phyloP scores from a whole-genome alignment of 2,888 invertebrate genomes.

The Halictus ligatus region DNA sequence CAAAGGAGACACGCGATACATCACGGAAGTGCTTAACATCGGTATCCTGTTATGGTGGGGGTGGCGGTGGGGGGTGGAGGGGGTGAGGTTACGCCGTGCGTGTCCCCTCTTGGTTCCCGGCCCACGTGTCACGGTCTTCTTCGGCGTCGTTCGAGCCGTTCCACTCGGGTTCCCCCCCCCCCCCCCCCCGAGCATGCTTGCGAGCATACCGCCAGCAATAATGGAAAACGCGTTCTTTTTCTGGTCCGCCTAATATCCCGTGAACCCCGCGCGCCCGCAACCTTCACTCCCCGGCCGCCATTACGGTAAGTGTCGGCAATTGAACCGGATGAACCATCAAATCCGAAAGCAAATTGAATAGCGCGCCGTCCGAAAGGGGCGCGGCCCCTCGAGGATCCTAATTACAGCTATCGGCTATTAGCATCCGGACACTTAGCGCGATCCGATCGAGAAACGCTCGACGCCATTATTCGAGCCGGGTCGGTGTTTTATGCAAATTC shows the following conservation, averaged over 20 bases:
- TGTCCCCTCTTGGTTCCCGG: constrained; percentile 48
- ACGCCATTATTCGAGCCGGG: neutral
- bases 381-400: constrained; percentile 4
- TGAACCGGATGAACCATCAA: constrained; percentile 38
- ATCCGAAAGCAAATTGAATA: constrained; percentile 58
- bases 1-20: constrained; percentile 52
- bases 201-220: constrained; percentile 54
- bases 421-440: neutral
- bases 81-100: constrained; percentile 26
- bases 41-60: constrained; percentile 57
- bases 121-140: constrained; percentile 65
- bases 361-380: neutral
- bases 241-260: constrained; percentile 36
- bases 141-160: constrained; percentile 41
- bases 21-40: constrained; percentile 56
- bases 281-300: constrained; percentile 9
- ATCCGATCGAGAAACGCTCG: neutral
- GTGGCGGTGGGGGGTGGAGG: no score
- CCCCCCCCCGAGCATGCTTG: constrained; percentile 36
- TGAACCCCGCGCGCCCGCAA: neutral
- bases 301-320: constrained; percentile 50
- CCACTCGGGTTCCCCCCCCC: constrained; percentile 23
- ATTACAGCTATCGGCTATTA: constrained; percentile 8
- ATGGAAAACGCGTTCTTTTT: constrained; percentile 61
- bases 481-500: constrained; percentile 1